Evolutionary conservation across 2,113 vertebrate genomes (phyloP).

Genomic region (Psammodynastes pulverulentus): DNA sequence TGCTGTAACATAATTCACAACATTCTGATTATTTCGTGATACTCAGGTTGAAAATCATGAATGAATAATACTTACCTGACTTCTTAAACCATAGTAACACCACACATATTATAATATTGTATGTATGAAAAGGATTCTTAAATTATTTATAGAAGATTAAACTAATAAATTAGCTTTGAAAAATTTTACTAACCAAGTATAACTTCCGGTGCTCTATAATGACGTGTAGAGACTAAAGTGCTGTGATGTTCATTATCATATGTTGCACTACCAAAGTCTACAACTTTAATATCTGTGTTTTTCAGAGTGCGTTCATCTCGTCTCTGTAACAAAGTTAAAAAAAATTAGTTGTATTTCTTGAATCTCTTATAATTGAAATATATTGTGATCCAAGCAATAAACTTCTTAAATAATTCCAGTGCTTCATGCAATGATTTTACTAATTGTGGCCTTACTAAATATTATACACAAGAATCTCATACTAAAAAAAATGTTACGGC

Average conservation of each 20-base stretch:
- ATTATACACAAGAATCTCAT: background rate
- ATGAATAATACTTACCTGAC: background rate
- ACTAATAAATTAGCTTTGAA: background rate
- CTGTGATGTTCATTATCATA: constrained; percentile 96
- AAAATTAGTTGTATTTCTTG: background rate
- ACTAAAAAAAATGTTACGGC: background rate
- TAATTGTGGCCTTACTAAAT: background rate
- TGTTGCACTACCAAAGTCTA: constrained; percentile 95
- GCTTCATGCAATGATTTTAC: background rate
- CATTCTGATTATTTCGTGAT: constrained; percentile 20
- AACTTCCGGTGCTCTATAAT: constrained; percentile 95
- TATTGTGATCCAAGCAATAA: background rate
- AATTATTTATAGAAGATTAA: background rate
- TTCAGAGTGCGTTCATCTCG: constrained; percentile 87
- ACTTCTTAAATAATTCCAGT: background rate
- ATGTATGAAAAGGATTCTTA: background rate
- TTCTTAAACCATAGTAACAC: background rate
- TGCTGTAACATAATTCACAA: constrained; percentile 69
- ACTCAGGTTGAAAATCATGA: background rate
- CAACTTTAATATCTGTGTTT: constrained; percentile 89
- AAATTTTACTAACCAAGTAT: constrained; percentile 81
- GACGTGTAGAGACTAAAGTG: constrained; percentile 92
- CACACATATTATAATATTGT: background rate
- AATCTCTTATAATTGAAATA: background rate
- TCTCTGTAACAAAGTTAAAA: constrained; percentile 72